phyloP scores from a whole-genome alignment of 2,888 invertebrate species.

The Phoenoteleia sp. region DNA sequence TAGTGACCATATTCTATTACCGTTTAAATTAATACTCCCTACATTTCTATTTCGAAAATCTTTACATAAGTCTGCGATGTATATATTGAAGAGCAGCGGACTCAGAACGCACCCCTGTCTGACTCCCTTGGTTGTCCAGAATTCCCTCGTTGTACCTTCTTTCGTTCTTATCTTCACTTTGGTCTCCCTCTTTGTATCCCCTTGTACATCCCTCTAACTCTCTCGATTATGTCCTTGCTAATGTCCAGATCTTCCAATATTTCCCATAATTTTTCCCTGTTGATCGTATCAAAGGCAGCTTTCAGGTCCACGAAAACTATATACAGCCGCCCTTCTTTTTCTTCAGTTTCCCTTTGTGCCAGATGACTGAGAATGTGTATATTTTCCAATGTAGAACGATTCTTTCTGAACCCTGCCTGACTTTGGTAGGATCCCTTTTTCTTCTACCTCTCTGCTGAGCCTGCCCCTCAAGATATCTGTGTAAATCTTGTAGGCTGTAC shows the following conservation, averaged over 20 bases:
- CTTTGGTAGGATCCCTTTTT: conserved; percentile 41
- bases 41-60: conserved; percentile 18
- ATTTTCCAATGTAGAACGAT: conserved; percentile 60
- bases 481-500: no score
- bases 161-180: conserved; percentile 15
- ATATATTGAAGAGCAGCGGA: conserved; percentile 63
- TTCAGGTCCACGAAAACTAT: neutral
- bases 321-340: no score
- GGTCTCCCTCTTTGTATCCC: no score
- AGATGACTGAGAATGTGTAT: conserved; percentile 56
- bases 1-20: conserved; percentile 45
- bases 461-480: conserved; percentile 35
- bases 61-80: conserved; percentile 55
- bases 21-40: conserved; percentile 42
- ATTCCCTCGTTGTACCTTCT: conserved; percentile 16
- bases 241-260: conserved; percentile 37
- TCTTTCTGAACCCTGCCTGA: conserved; percentile 63
- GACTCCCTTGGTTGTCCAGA: conserved; percentile 58
- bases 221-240: neutral
- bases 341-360: no score
- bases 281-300: conserved; percentile 67
- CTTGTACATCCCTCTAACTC: conserved; percentile 21
- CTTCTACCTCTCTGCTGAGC: neutral
- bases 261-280: conserved; percentile 59
- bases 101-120: conserved; percentile 69